Evolutionary conservation across 2,113 vertebrate genomes (phyloP), one percentile per base, ranked within the genome.

Genomic region (Verasper variegatus): DNA sequence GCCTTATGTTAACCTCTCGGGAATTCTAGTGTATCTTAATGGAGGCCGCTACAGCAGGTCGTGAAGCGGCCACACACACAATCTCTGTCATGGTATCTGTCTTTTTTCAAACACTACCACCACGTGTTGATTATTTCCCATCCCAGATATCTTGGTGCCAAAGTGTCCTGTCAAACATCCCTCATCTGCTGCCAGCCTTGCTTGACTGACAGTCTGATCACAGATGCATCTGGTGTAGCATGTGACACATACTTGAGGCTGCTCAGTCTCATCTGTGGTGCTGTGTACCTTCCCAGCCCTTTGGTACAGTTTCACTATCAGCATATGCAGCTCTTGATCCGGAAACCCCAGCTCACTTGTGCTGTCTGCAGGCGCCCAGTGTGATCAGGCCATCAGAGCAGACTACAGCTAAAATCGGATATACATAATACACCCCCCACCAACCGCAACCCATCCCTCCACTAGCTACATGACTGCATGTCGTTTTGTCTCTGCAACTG

Each of bases 231-330:
- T 69, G 7, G 18, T 65, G 52, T n/a, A 18, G 47, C 59, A 31
- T 18, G 69, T 55, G 56, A 14, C 51, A 13, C 54, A 51, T 40
- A 42, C 40, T 42, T 12, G 2, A 49, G 18, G 64, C 60, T 60
- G 52, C 37, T 49, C 18, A 37, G 52, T 42, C 21, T 27, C 4
- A 23, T 55, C 14, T 17, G 47, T 47, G 71, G 8, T 37, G 51
- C 3, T 54, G 45, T 42, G 40, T 13, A 42, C 20, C 52, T 12
- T 55, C 13, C 1, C 37, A 11, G 20, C 37, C 42, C 14, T 59
- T 55, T 78, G 49, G 47, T 88, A 68, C 64, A 71, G 74, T 45
- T 80, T 62, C 70, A 52, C 40, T 63, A 23, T 65, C 35, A 45
- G 24, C 47, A 18, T 61, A 3, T 64, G 72, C 71, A 59, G 71